Evolutionary conservation across 2,888 invertebrate species (phyloP), one percentile per base, ranked within the genome.

Genomic region (Pyrrhosoma nymphula): DNA sequence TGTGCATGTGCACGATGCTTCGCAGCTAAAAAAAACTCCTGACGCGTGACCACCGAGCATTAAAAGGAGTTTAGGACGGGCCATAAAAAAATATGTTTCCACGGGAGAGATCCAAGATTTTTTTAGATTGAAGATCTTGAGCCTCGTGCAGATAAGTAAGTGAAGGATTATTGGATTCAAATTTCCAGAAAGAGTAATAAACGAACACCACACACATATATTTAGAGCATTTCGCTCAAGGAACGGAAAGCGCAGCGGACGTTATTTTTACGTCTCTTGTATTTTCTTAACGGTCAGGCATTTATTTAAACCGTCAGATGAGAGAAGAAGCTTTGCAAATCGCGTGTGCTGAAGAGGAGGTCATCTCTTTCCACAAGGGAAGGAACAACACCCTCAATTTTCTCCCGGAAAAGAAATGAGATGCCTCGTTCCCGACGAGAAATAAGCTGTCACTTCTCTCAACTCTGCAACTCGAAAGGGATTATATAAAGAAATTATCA

Each of bases 91-190:
- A 35, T 82, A 82, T 35, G 10, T 82, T 35, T 82, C n/a, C 30
- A 30, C 6, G 82, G 35, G 35, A 18, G 82, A 16, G 14, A 23
- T 35, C 30, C 35, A 8, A 82, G n/a, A 12, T 82, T 82, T 82
- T 35, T 82, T 82, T 18, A 35, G 16, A 0, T 82, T 35, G 82
- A 16, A 82, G 14, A 82, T 69, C 82, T 82, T 82, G 30, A 35
- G 35, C 82, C 30, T 16, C 6, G 30, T 18, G 12, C 30, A 82
- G 35, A 82, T 35, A 35, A 30, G 3, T 35, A 35, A 35, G 26
- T 82, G 82, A 82, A 16, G 82, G 30, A 82, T 35, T 35, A 82
- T 82, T 18, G 82, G 82, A 82, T 82, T 82, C 82, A 82, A 82
- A 82, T 35, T 82, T 69, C 30, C 23, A 82, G 35, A 16, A 16